phyloP scores from a whole-genome alignment of 2,888 invertebrate species.

The Pollenia labialis region DNA sequence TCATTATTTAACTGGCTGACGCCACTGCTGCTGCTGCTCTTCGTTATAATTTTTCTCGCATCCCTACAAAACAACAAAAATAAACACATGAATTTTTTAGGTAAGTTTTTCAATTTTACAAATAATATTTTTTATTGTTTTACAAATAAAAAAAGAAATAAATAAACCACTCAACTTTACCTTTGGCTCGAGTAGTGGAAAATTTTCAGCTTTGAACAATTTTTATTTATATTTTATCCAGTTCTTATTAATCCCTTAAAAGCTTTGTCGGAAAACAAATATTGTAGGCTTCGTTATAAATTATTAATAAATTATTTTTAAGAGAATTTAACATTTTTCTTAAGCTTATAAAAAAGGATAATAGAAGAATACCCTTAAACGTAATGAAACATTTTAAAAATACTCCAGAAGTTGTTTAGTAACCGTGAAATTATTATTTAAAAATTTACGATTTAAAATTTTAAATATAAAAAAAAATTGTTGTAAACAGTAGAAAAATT shows the following conservation, averaged over 20 bases:
- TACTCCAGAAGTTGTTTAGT: too few relatives aligned
- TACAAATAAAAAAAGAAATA: background rate
- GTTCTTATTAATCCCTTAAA: too few relatives aligned
- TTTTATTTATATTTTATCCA: background rate
- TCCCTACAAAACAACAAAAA: slow-evolving; percentile 1
- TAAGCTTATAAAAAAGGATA: background rate
- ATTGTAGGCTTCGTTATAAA: background rate
- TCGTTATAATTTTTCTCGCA: background rate
- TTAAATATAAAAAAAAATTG: too few relatives aligned
- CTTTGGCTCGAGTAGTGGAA: slow-evolving; percentile 48
- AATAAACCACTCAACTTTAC: background rate
- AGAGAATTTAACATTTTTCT: background rate
- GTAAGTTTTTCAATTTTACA: slow-evolving; percentile 35
- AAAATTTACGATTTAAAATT: too few relatives aligned
- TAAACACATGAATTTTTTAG: slow-evolving; percentile 29
- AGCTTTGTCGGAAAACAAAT: too few relatives aligned
- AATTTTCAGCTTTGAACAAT: background rate
- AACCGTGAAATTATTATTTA: too few relatives aligned
- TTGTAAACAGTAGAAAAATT: too few relatives aligned
- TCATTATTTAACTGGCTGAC: background rate
- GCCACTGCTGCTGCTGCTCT: background rate
- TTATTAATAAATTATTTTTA: background rate
- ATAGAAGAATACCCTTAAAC: background rate
- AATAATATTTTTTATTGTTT: background rate
- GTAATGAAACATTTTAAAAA: too few relatives aligned